Evolutionary conservation across 2,113 vertebrate species (phyloP), one percentile per base, ranked within the genome.

Genomic region (Martes martes): DNA sequence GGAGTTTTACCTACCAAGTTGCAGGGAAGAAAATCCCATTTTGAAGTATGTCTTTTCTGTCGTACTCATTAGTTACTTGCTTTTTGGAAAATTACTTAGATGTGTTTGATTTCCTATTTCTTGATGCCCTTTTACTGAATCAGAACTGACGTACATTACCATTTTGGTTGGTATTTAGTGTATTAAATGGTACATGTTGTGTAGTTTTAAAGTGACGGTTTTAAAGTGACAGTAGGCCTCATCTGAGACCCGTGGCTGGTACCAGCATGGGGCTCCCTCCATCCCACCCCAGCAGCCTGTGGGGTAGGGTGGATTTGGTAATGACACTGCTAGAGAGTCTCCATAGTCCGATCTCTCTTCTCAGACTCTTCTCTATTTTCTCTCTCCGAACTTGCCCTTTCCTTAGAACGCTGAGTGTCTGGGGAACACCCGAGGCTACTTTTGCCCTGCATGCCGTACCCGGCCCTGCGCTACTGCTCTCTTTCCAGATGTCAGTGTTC

Each of bases 61-160:
- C 14, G 42, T 47, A 63, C 14, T 73, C 33, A 50, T 78, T 83
- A 63, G 47, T 80, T 93, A 28, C 39, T 90, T 80, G 6, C 39
- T 78, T 39, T 78, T 67, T 57, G 9, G 73, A 93, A 87, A 91
- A 63, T 94, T 90, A 36, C n/a, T 92, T 90, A 33, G 52, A 47
- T 57, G 6, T 91, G 28, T 93, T 94, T 96, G 74, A 90, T 95
- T 92, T 95, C 71, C 67, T 50, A 39, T 78, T 85, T 97, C 39
- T 81, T 78, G 50, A 63, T n/a, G 50, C 11, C 21, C 47, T 11
- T 65, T 88, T 71, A 91, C 47, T 47, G 39, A 83, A 26, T 92
- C 74, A 76, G 61, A 80, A 33, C 67, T 92, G 78, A 69, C 6
- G 42, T 4, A 36, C 1, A 9, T 94, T n/a, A 57, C 16, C 47